Base-by-base conservation (phyloP, 2,888 invertebrate species). In the Chymomyza fuscimana region DNA sequence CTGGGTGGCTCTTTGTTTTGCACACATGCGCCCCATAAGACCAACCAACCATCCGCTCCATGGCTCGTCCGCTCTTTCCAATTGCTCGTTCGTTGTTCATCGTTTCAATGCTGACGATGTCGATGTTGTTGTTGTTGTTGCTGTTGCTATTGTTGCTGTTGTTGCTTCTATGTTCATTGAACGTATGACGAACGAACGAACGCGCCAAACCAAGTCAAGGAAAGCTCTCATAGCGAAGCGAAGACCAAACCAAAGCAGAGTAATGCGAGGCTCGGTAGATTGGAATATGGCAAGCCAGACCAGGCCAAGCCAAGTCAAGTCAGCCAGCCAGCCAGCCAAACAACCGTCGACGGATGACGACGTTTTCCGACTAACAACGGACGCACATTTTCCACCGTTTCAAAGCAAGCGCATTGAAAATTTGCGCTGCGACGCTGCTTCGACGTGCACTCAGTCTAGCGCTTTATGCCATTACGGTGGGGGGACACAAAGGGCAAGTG, bases 311-410 rank as follows among this genome's bases (percentile, higher is more conserved):
- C 32, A 32, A 32, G 32, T 2, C 5, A 7, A 32, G 32, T 9
- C 32, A 32, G 32, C 32, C 32, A 32, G 32, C 16, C 60, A 79
- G 75, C 76, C 73, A 81, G 78, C 80, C 77, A 83, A 83, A 86
- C 87, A 81, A 88, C 86, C 88, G 82, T 88, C 87, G 82, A 86
- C 86, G 83, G 88, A 89, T 83, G 87, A 89, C 89, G 86, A 89
- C 89, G 81, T 89, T 87, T 89, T 88, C 85, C 87, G 89, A 86
- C 86, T 86, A 87, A 86, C 86, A 87, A 86, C 89, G 82, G 78
- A 87, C 88, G 89, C 81, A 83, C 82, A 83, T 89, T 86, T 86
- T 86, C 86, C 88, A 86, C 83, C 86, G 74, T 86, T 84, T 85
- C 88, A 81, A 81, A 79, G 88, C 87, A 87, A 88, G 82, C 85